Conservation (phyloP, 1,140 invertebrate genomes). For the Oncopeltus fasciatus region DNA sequence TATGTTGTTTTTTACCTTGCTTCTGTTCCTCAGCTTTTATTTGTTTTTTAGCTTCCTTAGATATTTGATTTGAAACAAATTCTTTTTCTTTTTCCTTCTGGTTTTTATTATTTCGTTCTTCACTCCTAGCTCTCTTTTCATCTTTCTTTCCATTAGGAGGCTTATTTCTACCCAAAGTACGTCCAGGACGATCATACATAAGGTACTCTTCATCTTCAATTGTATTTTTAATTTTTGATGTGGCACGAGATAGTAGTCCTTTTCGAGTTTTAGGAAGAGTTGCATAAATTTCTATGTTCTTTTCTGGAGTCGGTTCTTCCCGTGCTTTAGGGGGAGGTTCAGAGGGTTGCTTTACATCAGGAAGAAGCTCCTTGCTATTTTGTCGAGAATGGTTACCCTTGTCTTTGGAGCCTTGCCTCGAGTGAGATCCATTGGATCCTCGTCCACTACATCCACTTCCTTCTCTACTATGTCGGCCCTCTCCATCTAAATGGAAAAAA, state of each 20-base stretch:
- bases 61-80: slow-evolving; percentile 24
- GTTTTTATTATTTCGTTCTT: slow-evolving; percentile 56
- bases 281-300: slow-evolving; percentile 78
- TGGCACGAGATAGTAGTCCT: slow-evolving; percentile 29
- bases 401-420: slow-evolving; percentile 48
- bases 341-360: slow-evolving; percentile 10
- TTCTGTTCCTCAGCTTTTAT: slow-evolving; percentile 50
- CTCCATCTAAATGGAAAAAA: slow-evolving; percentile 31
- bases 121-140: slow-evolving; percentile 66
- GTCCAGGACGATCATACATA: slow-evolving; percentile 43
- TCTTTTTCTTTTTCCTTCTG: slow-evolving; percentile 22
- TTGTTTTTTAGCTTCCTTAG: slow-evolving; percentile 33
- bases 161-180: slow-evolving; percentile 46
- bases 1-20: slow-evolving; percentile 75
- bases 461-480: slow-evolving; percentile 60
- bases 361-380: slow-evolving; percentile 44
- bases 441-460: slow-evolving; percentile 46
- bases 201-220: slow-evolving; percentile 56
- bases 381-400: slow-evolving; percentile 44
- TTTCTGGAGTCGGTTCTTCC: slow-evolving; percentile 30
- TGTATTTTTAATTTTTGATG: slow-evolving; percentile 33
- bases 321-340: too few relatives aligned
- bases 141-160: slow-evolving; percentile 53
- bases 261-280: slow-evolving; percentile 75
- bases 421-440: slow-evolving; percentile 32